phyloP scores from a whole-genome alignment of 2,113 vertebrate genomes.

The Drymodes brunneopygia region DNA sequence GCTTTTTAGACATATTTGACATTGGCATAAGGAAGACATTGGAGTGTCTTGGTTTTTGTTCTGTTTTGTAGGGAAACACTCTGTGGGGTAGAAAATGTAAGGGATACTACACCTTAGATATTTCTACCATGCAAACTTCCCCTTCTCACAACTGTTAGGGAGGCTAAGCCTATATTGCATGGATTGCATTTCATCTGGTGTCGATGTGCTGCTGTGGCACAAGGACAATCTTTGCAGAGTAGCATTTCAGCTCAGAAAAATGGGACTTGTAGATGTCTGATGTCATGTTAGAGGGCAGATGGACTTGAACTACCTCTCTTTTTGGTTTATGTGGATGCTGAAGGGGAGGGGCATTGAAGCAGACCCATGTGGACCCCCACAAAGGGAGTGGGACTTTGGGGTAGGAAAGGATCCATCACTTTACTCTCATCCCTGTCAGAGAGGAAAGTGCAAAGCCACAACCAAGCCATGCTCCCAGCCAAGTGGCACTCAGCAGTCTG shows the following conservation, averaged over 20 bases:
- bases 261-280: not conserved
- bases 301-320: not conserved
- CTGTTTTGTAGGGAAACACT: not conserved
- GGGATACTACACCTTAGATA: not conserved
- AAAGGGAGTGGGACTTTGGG: not conserved
- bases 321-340: fast-evolving
- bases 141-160: not conserved
- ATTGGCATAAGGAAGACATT: not conserved
- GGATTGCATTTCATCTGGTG: not conserved
- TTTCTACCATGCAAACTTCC: not conserved
- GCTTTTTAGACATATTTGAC: not conserved
- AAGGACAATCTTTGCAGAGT: not conserved
- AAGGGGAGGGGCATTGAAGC: not conserved
- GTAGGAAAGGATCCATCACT: not conserved
- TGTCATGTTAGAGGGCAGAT: not conserved
- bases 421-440: not conserved
- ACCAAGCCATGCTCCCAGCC: fast-evolving
- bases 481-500: not conserved
- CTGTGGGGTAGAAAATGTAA: not conserved
- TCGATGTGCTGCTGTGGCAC: fast-evolving
- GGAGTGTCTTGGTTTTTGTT: not conserved
- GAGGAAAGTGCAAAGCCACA: not conserved
- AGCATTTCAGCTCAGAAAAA: not conserved
- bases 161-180: not conserved
- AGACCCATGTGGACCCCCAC: not conserved